A percentile compares a stretch with the other conserved stretches of the same genome.
Conservation (phyloP, 1,140 invertebrate species). For the Drosophila grimshawi region DNA sequence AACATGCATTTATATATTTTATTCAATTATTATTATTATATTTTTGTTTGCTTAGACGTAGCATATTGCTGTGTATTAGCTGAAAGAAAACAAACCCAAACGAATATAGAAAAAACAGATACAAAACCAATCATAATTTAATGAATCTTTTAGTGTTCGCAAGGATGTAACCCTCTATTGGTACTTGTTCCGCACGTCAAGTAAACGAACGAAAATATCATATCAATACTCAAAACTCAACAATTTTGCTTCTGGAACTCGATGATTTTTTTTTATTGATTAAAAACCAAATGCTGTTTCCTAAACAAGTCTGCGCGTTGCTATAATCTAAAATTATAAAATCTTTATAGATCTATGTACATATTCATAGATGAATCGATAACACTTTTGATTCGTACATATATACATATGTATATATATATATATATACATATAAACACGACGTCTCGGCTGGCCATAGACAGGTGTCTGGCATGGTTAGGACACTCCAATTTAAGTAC, state of each 20-base stretch:
- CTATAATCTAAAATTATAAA: slow-evolving; percentile 34
- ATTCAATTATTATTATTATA: slow-evolving; percentile 5
- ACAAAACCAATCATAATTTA: slow-evolving; percentile 4
- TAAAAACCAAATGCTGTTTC: slow-evolving; percentile 52
- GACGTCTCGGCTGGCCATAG: slow-evolving; percentile 2
- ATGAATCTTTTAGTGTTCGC: slow-evolving; percentile 53
- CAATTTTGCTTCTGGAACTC: slow-evolving; percentile 3
- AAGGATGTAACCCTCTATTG: slow-evolving; percentile 84
- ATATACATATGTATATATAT: slow-evolving; percentile 3
- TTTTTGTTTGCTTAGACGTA: neutral
- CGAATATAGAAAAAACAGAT: slow-evolving; percentile 4
- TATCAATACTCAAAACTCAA: slow-evolving; percentile 12
- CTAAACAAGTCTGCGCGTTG: slow-evolving; percentile 58
- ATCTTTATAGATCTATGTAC: slow-evolving; percentile 41
- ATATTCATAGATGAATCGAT: slow-evolving; percentile 18
- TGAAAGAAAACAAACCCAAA: slow-evolving; percentile 2
- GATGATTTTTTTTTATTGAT: slow-evolving; percentile 35
- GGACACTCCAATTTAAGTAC: slow-evolving; percentile 44
- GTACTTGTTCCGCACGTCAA: slow-evolving; percentile 84
- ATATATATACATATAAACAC: neutral
- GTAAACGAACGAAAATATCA: slow-evolving; percentile 59
- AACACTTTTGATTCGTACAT: slow-evolving; percentile 25
- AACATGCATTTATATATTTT: neutral
- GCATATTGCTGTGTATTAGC: neutral
- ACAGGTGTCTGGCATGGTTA: neutral